Evolutionary conservation across 2,113 vertebrate species (phyloP), one percentile per base, ranked within the genome.

Genomic region (Corythaixoides concolor): DNA sequence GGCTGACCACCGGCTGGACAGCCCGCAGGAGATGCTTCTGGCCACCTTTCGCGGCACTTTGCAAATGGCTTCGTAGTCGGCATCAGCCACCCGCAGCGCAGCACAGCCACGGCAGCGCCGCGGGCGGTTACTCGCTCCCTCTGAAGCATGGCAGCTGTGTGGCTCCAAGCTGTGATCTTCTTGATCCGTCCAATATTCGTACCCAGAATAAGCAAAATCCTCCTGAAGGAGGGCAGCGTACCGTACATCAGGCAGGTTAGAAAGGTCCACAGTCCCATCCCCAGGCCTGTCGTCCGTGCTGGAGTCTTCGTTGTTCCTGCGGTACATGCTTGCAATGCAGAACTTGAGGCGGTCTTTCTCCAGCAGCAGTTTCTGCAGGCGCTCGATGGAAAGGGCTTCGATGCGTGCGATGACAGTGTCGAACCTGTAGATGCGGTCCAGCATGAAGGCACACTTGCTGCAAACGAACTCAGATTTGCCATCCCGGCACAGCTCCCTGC

Each of bases 371-470:
- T 98, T 98, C 77, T 99, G 99, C 96, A 99, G 73, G 53, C 99
- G 98, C 92, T 99, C 99, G 5, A 99, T 98, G 43, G 99, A 99
- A 56, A 99, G 98, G 6, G 99, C 99, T 94, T 99, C 99, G 56
- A 99, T 99, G 6, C 99, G 98, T 2, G 99, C 99, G 0, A 99
- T 99, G 87, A 99, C 99, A 0, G 99, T 99, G 97, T 99, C 99
- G 6, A 99, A 99, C 68, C 99, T 98, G 96, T 99, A 99, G 98
- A 99, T 98, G 82, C 99, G 99, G 95, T 99, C 99, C 92, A 99
- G 98, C 99, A 99, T 99, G 97, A 99, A 99, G 77, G 98, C 98
- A 77, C 99, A 99, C 95, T 99, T 99, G 95, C 99, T 99, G 98
- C 99, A 99, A 30, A 98, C 99, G 1, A 99, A 99, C 97, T 99